Percentiles rank a stretch among this genome's conserved stretches.
phyloP scores from a whole-genome alignment of 2,888 invertebrate genomes.

The Hybos culiciformis region DNA sequence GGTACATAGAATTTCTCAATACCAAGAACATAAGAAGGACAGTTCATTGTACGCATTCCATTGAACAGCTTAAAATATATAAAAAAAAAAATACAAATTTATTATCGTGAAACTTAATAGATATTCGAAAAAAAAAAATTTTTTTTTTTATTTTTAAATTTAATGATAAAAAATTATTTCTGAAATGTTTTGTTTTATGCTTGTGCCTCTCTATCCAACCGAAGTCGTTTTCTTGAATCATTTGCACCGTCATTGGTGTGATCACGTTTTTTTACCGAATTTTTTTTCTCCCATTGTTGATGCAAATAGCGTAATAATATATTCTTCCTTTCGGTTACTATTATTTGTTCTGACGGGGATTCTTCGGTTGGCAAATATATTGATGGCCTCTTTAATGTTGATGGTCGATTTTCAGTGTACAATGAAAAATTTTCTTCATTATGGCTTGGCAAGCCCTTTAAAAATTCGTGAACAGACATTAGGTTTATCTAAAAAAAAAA shows the following conservation, averaged over 20 bases:
- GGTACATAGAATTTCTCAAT: too few species aligned
- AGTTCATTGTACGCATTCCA: too few species aligned
- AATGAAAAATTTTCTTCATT: slow-evolving; percentile 84
- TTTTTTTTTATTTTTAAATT: too few species aligned
- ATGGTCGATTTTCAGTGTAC: slow-evolving; percentile 74
- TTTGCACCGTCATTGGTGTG: slow-evolving; percentile 1
- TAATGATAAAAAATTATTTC: too few species aligned
- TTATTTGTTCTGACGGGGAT: slow-evolving; percentile 88
- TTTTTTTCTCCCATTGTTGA: slow-evolving; percentile 88
- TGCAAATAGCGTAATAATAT: slow-evolving; percentile 86
- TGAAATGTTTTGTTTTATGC: too few species aligned
- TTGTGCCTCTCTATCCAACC: slow-evolving; percentile 9
- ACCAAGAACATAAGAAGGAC: too few species aligned
- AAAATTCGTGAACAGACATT: slow-evolving; percentile 71
- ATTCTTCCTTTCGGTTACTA: slow-evolving; percentile 91
- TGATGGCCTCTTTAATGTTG: slow-evolving; percentile 73
- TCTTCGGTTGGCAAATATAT: slow-evolving; percentile 89
- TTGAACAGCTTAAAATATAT: too few species aligned
- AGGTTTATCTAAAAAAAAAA: too few species aligned
- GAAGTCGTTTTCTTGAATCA: slow-evolving; percentile 6
- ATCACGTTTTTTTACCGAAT: slow-evolving; percentile 8
- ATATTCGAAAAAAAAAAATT: too few species aligned
- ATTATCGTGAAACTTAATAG: too few species aligned
- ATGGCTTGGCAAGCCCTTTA: slow-evolving; percentile 82
- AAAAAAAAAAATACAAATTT: too few species aligned